Evolutionary conservation across 2,888 invertebrate species (phyloP).

Genomic region (Pemphredon lugubris): DNA sequence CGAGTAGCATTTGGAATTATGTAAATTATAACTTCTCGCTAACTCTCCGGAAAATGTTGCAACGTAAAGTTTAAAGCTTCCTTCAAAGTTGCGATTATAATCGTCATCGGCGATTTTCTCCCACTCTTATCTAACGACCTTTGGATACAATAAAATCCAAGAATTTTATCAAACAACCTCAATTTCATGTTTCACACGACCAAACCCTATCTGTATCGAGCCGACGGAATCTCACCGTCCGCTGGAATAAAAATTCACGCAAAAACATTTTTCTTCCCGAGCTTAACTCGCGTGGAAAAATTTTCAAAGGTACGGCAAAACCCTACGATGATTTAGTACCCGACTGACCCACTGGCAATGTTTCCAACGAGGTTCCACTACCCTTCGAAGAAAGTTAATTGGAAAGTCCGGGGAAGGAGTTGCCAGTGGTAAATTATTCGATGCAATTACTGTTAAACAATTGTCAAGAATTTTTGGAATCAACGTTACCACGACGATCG

Average conservation of each 20-base stretch:
- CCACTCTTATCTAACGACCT: too few species aligned
- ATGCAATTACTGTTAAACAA: conserved; percentile 6
- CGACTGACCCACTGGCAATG: conserved; percentile 57
- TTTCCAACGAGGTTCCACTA: conserved; percentile 17
- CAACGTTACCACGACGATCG: conserved; percentile 15
- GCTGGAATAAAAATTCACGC: background rate
- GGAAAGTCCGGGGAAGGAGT: conserved; percentile 25
- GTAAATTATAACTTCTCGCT: too few species aligned
- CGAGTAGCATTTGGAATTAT: too few species aligned
- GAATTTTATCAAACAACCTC: too few species aligned
- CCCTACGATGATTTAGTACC: conserved; percentile 59
- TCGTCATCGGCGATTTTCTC: too few species aligned
- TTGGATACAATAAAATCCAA: too few species aligned
- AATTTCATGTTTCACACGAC: too few species aligned
- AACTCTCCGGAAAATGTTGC: too few species aligned
- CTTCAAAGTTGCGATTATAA: too few species aligned
- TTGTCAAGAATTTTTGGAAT: background rate
- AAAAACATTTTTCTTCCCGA: too few species aligned
- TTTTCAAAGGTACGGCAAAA: background rate
- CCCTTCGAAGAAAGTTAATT: conserved; percentile 34
- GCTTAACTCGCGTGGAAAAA: background rate
- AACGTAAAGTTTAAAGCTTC: too few species aligned
- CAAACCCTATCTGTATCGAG: too few species aligned
- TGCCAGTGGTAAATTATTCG: background rate
- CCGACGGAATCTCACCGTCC: background rate